Evolutionary conservation across 2,888 invertebrate genomes (phyloP).

Genomic region (Epiblema foenella): DNA sequence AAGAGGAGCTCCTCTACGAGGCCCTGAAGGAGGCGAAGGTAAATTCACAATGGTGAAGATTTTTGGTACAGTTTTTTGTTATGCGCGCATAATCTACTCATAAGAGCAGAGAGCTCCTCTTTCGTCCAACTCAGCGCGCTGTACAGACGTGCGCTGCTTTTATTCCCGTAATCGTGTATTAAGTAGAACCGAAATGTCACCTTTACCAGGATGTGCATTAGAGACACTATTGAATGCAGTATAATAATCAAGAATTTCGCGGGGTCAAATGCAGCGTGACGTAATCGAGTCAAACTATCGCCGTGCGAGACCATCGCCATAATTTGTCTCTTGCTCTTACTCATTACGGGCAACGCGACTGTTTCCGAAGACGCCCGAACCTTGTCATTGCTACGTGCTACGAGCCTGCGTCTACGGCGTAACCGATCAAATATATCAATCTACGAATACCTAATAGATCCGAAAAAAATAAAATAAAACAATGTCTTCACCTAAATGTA

Average conservation of each 20-base stretch:
- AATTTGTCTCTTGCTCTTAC: neutral
- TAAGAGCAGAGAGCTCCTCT: too few species aligned
- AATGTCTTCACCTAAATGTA: constrained; percentile 2
- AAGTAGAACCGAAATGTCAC: neutral
- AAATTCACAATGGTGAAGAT: too few species aligned
- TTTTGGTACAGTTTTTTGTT: too few species aligned
- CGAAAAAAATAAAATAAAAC: neutral
- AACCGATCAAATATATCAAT: too few species aligned
- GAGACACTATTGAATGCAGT: neutral
- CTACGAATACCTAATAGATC: too few species aligned
- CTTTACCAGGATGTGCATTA: neutral
- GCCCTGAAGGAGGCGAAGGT: too few species aligned
- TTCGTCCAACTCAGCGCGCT: neutral
- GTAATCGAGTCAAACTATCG: neutral
- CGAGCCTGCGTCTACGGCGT: constrained; percentile 4
- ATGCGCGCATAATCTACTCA: too few species aligned
- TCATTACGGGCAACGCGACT: neutral
- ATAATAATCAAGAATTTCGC: neutral
- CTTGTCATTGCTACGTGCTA: neutral
- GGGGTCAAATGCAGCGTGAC: neutral
- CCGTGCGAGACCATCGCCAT: neutral
- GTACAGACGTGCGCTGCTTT: constrained; percentile 2
- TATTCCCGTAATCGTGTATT: neutral
- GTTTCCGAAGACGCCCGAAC: neutral
- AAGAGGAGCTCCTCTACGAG: too few species aligned